These are phyloP conservation scores for Ganaspis brasiliensis DNA, from an alignment of 2,888 invertebrate genomes.

Conservation along the genomic window DNA sequence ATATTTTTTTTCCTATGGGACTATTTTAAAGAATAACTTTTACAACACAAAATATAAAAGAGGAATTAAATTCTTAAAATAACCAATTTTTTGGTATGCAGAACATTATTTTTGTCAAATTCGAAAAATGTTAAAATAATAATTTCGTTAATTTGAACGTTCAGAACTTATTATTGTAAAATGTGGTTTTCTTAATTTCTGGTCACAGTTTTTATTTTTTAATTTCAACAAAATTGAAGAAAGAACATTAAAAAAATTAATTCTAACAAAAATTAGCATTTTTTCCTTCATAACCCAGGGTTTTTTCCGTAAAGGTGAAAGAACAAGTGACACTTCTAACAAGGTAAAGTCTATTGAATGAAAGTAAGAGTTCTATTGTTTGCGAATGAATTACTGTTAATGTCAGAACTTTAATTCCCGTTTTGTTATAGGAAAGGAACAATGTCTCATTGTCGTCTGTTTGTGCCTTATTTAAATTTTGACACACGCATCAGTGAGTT, in stretches of 20 bases:
- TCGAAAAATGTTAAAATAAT: too few relatives aligned
- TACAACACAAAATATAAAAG: too few relatives aligned
- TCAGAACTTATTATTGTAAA: too few relatives aligned
- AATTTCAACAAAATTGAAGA: too few relatives aligned
- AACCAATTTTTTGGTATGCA: too few relatives aligned
- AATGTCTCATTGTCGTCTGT: slow-evolving; percentile 37
- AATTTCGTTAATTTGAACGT: too few relatives aligned
- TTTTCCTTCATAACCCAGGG: not conserved
- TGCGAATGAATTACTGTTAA: slow-evolving; percentile 35
- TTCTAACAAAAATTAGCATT: not conserved
- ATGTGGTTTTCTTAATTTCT: too few relatives aligned
- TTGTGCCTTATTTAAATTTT: slow-evolving; percentile 33
- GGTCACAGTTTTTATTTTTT: too few relatives aligned
- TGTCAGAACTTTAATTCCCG: slow-evolving; percentile 20
- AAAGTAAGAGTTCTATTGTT: slow-evolving; percentile 37
- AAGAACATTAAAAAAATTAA: too few relatives aligned
- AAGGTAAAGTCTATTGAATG: not conserved
- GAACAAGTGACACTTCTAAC: not conserved
- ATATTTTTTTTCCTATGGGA: not conserved
- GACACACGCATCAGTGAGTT: slow-evolving; percentile 16
- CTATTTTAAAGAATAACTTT: too few relatives aligned
- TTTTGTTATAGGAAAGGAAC: slow-evolving; percentile 33
- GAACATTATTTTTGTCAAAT: too few relatives aligned
- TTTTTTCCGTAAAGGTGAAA: not conserved
- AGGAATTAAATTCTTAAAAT: too few relatives aligned